Evolutionary conservation across 2,113 vertebrate species (phyloP).

Genomic region (Dascyllus trimaculatus): DNA sequence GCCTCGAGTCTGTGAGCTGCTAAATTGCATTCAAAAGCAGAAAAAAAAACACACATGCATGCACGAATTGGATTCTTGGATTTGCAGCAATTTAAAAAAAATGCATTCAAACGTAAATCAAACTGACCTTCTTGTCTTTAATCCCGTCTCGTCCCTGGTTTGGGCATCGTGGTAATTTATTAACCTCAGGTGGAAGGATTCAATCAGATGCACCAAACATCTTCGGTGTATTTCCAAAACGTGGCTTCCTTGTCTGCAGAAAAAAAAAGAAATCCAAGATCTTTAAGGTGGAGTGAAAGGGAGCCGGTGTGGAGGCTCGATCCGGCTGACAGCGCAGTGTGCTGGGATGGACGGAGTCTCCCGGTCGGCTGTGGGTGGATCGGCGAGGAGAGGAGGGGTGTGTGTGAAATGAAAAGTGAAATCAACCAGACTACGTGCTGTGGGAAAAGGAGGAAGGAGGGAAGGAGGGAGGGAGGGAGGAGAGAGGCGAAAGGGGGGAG

Average conservation of each 20-base stretch:
- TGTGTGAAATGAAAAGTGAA: constrained; percentile 69
- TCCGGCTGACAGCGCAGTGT: constrained; percentile 41
- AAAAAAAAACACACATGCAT: background rate
- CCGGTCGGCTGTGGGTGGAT: constrained; percentile 47
- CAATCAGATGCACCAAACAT: constrained; percentile 15
- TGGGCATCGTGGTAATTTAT: constrained; percentile 44
- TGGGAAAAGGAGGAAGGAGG: background rate
- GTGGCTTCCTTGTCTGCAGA: background rate
- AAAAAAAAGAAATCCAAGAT: too few relatives aligned
- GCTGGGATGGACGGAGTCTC: constrained; percentile 65
- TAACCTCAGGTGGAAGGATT: constrained; percentile 19
- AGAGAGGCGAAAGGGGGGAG: background rate
- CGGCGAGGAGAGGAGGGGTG: constrained; percentile 20
- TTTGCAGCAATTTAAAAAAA: background rate
- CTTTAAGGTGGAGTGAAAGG: background rate
- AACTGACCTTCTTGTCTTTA: constrained; percentile 60
- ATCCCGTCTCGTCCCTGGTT: constrained; percentile 27
- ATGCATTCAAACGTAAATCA: background rate
- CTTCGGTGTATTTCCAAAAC: background rate
- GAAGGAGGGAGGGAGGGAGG: background rate
- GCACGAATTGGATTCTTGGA: too few relatives aligned
- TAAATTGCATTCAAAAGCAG: constrained; percentile 6
- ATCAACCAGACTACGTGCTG: constrained; percentile 56
- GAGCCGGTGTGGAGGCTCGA: constrained; percentile 7
- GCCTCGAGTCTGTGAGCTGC: constrained; percentile 28